Percentiles rank a stretch among this genome's conserved stretches.
Evolutionary conservation across 2,888 invertebrate species (phyloP).

Genomic region (Phlogophora meticulosa): DNA sequence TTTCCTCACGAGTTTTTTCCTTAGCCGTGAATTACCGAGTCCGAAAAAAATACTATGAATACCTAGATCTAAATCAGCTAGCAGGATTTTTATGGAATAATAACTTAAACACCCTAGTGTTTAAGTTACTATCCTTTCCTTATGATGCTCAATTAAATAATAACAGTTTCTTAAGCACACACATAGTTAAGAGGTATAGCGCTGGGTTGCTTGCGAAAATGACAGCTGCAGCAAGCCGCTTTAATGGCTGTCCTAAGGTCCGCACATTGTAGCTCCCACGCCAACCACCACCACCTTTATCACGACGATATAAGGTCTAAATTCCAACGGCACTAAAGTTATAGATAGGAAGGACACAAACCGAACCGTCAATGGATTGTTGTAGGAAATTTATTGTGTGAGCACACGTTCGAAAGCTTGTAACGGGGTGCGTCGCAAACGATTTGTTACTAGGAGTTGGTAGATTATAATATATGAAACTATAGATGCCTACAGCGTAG

Average conservation of each 20-base stretch:
- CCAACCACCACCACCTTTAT: slow-evolving; percentile 52
- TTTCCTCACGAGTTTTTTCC: background rate
- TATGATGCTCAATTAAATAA: slow-evolving; percentile 6
- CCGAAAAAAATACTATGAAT: no score
- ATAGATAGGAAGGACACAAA: slow-evolving; percentile 63
- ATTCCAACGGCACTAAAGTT: slow-evolving; percentile 43
- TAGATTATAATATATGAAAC: slow-evolving; percentile 25
- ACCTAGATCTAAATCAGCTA: no score
- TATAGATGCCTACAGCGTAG: background rate
- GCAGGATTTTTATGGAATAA: no score
- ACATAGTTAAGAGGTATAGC: slow-evolving; percentile 36
- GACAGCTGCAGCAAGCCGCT: slow-evolving; percentile 77
- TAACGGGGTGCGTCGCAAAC: slow-evolving; percentile 50
- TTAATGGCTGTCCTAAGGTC: slow-evolving; percentile 77
- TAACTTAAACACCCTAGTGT: no score
- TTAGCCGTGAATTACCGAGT: no score
- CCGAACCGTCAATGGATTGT: slow-evolving; percentile 63
- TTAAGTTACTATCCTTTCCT: background rate
- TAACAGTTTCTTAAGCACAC: slow-evolving; percentile 37
- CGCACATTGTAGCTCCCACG: slow-evolving; percentile 46
- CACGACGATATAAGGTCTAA: slow-evolving; percentile 35
- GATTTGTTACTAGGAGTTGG: slow-evolving; percentile 47
- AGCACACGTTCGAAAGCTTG: slow-evolving; percentile 51
- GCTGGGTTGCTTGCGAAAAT: slow-evolving; percentile 76
- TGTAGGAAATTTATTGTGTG: slow-evolving; percentile 65